Conservation (phyloP, 1,140 invertebrate genomes). For the Drosophila seguyi region DNA sequence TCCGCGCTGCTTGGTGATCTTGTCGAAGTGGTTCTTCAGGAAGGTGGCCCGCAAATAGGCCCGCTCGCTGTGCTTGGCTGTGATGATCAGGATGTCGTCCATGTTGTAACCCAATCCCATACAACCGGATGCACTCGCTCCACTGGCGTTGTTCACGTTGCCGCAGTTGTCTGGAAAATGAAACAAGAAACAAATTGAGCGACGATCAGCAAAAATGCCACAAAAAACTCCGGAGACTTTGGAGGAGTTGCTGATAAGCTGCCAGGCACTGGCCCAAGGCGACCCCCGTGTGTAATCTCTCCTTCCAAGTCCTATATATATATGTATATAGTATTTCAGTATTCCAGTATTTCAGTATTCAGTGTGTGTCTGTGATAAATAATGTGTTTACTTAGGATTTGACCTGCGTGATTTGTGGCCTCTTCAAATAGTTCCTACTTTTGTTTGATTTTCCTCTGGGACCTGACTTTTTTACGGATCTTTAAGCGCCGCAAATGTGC, state of each 20-base stretch:
- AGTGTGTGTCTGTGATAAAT: constrained; percentile 70
- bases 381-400: constrained; percentile 84
- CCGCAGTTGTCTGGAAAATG: constrained; percentile 85
- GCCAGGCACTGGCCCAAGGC: constrained; percentile 51
- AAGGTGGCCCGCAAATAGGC: constrained; percentile 92
- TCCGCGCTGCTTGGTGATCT: constrained; percentile 91
- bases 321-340: constrained; percentile 2
- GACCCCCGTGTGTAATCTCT: constrained; percentile 48
- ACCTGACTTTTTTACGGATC: constrained; percentile 19
- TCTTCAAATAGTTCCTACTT: constrained; percentile 58
- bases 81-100: constrained; percentile 93
- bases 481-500: constrained; percentile 29
- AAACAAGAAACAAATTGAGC: constrained; percentile 55
- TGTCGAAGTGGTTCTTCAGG: constrained; percentile 91
- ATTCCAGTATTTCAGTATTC: constrained; percentile 4
- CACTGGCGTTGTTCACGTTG: constrained; percentile 78
- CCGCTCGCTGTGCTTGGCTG: constrained; percentile 90
- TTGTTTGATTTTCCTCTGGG: constrained; percentile 37
- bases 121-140: constrained; percentile 63
- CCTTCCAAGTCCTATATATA: neutral
- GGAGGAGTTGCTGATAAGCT: constrained; percentile 64
- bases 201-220: constrained; percentile 54
- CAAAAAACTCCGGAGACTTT: constrained; percentile 10
- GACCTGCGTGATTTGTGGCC: constrained; percentile 76
- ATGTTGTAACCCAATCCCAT: constrained; percentile 86